Base-by-base conservation (phyloP, 2,113 vertebrate genomes). In the Chaetorhynchus papuensis region DNA sequence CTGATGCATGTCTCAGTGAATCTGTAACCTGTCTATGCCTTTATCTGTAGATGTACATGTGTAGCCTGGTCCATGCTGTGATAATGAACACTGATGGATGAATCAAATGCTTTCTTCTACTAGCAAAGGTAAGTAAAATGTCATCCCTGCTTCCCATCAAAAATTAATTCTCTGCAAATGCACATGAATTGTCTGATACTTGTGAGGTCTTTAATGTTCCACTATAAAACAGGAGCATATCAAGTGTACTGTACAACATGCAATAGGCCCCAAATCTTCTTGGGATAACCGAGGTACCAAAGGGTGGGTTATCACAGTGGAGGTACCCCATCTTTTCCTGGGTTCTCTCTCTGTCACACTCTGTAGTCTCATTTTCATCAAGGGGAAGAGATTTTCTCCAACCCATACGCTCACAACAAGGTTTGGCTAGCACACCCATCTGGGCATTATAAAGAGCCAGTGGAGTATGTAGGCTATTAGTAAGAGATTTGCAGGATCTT, bases 191-290 rank as follows among this genome's bases (percentile, higher is more conserved):
- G 9, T 27, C 6, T 63, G 33, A 71, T 15, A 41, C 13, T 33
- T 63, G 39, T 2, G 2, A 71, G 10, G 30, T 49, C 64, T 59
- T 84, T 42, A 79, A 39, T 15, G 26, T 31, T 94, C 76, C 30
- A 7, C 7, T 56, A 18, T 61, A 83, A 71, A 21, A 33, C 30
- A 47, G 33, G 6, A 79, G 33, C 20, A 27, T 22, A 39, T 37
- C 16, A 39, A 52, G 2, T 7, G 7, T 21, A 35, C 13, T 44
- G 14, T 11, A 66, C 13, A 44, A 31, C 1, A 24, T 0, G 2
- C 14, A 79, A 31, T 2, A 83, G 39, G 41, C 16, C 19, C 16
- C 28, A 72, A 68, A 59, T 8, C 30, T 39, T 68, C 26, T 71
- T 35, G 13, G 30, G 35, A 20, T 35, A 78, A 59, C 12, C 1